phyloP scores from a whole-genome alignment of 2,797 vertebrate species.

The Lemur catta region DNA sequence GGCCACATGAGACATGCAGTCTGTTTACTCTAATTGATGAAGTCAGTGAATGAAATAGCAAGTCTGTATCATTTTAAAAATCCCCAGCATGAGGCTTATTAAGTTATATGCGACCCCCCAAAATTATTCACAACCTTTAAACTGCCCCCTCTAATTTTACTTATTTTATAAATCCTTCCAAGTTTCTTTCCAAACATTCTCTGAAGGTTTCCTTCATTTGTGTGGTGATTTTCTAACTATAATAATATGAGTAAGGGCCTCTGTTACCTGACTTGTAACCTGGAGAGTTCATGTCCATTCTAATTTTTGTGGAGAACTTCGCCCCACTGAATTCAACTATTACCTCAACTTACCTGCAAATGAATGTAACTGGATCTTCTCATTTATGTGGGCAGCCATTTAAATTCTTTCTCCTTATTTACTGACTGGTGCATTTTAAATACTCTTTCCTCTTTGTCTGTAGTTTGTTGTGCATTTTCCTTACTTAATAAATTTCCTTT shows the following conservation, averaged over 20 bases:
- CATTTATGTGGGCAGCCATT: background rate
- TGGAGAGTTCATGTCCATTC: background rate
- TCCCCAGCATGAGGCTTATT: background rate
- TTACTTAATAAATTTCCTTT: background rate
- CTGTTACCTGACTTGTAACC: background rate
- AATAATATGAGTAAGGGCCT: background rate
- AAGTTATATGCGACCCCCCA: background rate
- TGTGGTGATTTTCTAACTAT: background rate
- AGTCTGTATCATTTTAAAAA: background rate
- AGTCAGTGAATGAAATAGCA: background rate
- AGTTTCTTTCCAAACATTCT: background rate
- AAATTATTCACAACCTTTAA: background rate
- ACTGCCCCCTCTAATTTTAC: background rate
- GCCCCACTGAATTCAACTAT: background rate
- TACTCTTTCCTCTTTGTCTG: background rate
- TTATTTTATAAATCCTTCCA: background rate
- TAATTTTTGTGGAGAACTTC: background rate
- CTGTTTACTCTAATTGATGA: constrained; percentile 12
- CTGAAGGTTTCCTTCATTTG: background rate
- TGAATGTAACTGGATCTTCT: background rate
- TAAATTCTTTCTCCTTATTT: background rate
- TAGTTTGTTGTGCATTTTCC: background rate
- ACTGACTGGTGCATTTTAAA: background rate
- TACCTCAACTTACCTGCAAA: background rate
- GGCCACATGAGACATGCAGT: background rate